Evolutionary conservation across 2,113 vertebrate species (phyloP).

Genomic region (Orientallactaga bullata): DNA sequence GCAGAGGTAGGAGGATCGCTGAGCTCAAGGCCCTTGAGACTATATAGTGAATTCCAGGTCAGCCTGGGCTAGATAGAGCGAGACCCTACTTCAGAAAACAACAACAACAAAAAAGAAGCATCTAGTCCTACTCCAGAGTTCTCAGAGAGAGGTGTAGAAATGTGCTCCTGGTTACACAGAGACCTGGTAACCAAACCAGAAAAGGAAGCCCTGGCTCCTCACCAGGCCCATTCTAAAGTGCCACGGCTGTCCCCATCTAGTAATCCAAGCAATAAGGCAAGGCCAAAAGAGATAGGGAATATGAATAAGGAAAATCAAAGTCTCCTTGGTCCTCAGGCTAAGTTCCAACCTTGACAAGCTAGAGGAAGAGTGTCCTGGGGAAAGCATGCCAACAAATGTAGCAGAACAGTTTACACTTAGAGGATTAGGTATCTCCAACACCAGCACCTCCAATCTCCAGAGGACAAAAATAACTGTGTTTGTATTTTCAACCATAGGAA

Average conservation of each 20-base stretch:
- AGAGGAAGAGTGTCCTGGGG: background rate
- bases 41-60: too few species aligned
- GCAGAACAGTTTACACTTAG: background rate
- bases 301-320: background rate
- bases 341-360: background rate
- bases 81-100: too few species aligned
- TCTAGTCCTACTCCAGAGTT: background rate
- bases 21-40: too few species aligned
- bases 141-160: background rate
- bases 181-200: background rate
- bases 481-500: background rate
- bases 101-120: background rate
- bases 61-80: too few species aligned
- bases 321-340: background rate
- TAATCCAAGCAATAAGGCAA: slow-evolving; percentile 50
- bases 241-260: background rate
- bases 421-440: background rate
- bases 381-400: background rate
- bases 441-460: background rate
- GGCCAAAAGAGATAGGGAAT: background rate
- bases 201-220: background rate
- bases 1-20: too few species aligned
- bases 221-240: background rate
- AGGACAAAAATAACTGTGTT: background rate
- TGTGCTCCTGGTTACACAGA: background rate